Conservation (phyloP, 1,140 invertebrate genomes). For the Drosophila watanabei region DNA sequence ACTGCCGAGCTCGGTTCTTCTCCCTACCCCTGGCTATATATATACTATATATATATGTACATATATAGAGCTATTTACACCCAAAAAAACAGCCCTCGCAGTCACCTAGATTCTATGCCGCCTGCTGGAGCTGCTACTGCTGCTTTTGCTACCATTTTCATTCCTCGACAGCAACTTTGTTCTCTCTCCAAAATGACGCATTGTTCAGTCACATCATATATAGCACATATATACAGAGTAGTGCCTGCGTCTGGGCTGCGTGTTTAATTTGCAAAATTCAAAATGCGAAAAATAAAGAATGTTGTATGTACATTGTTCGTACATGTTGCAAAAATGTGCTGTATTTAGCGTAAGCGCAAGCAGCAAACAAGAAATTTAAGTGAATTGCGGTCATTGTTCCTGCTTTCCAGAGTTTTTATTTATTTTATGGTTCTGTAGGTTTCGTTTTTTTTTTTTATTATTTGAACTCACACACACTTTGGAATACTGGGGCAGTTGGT, state of each 20-base stretch:
- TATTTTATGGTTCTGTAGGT: conserved; percentile 21
- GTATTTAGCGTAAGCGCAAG: conserved; percentile 45
- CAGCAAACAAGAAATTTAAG: conserved; percentile 60
- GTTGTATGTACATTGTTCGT: conserved; percentile 36
- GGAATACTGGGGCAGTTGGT: conserved; percentile 12
- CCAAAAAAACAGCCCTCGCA: conserved; percentile 51
- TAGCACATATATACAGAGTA: neutral
- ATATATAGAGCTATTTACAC: conserved; percentile 9
- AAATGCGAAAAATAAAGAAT: conserved; percentile 58
- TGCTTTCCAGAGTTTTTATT: conserved; percentile 8
- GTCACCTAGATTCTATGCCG: conserved; percentile 71
- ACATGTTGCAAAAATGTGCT: conserved; percentile 54
- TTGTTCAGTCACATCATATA: conserved; percentile 52
- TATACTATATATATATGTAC: neutral
- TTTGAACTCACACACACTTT: conserved; percentile 14
- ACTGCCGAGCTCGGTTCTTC: conserved; percentile 49
- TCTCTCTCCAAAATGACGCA: conserved; percentile 74
- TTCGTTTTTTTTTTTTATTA: conserved; percentile 33
- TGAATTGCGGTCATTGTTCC: conserved; percentile 79
- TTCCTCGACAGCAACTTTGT: conserved; percentile 50
- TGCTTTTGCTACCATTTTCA: conserved; percentile 42
- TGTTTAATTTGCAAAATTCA: conserved; percentile 77
- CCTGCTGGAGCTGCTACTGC: conserved; percentile 2
- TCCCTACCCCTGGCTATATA: conserved; percentile 7
- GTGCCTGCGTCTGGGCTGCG: conserved; percentile 44